phyloP scores from a whole-genome alignment of 2,888 invertebrate genomes.

The Ctena decussata region DNA sequence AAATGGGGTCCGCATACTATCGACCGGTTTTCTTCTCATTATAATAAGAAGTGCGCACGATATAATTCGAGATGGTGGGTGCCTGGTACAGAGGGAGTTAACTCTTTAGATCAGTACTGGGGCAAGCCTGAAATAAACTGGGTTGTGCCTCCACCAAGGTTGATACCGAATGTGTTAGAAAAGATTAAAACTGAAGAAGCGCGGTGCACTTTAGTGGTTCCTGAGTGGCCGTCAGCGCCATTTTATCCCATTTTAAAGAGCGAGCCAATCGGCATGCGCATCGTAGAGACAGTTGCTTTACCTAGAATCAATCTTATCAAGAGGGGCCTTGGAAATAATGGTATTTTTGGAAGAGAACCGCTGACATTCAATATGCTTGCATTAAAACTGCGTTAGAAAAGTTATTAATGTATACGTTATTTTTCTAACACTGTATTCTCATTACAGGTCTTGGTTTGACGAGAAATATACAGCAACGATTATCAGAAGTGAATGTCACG shows the following conservation, averaged over 20 bases:
- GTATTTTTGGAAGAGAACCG: not conserved
- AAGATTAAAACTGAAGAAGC: not conserved
- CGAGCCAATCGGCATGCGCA: no score
- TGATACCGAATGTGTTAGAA: not conserved
- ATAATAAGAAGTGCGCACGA: not conserved
- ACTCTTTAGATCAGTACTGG: not conserved
- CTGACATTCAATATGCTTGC: constrained; percentile 15
- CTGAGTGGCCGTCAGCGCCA: constrained; percentile 14
- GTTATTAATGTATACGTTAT: no score
- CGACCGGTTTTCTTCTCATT: not conserved
- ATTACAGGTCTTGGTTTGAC: constrained; percentile 36
- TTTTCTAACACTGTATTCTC: no score
- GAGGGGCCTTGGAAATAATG: not conserved
- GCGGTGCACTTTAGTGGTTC: not conserved
- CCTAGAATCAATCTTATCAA: not conserved
- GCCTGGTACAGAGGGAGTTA: not conserved
- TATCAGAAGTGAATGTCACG: not conserved
- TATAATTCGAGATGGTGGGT: not conserved
- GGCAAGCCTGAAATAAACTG: not conserved
- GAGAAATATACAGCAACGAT: not conserved
- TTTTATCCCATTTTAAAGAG: no score
- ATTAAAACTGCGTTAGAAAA: not conserved
- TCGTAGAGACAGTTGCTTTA: not conserved
- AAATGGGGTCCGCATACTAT: constrained; percentile 6
- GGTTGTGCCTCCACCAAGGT: not conserved